phyloP scores from a whole-genome alignment of 2,888 invertebrate genomes.

The Ichneumoninae sp. region DNA sequence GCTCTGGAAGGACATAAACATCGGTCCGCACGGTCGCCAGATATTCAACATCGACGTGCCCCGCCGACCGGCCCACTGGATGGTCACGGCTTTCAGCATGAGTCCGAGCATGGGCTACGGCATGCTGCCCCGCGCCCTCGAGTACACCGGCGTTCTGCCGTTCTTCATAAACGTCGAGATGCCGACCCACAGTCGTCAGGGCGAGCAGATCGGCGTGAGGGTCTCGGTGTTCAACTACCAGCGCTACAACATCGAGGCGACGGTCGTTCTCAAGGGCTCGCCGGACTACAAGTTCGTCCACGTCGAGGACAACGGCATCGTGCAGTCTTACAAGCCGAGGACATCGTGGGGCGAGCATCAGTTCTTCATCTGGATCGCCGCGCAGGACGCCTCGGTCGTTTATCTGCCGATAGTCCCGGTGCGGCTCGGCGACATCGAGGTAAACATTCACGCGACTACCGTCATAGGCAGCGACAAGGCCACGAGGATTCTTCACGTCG shows the following conservation, averaged over 20 bases:
- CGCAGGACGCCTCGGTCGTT: slow-evolving; percentile 92
- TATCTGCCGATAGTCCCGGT: slow-evolving; percentile 96
- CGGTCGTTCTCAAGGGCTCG: slow-evolving; percentile 94
- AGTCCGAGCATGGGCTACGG: slow-evolving; percentile 95
- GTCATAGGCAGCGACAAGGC: slow-evolving; percentile 90
- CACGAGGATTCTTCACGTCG: slow-evolving; percentile 88
- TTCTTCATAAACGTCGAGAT: slow-evolving; percentile 98
- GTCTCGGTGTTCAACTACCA: slow-evolving; percentile 98
- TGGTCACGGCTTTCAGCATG: slow-evolving; percentile 96
- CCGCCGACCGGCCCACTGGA: slow-evolving; percentile 94
- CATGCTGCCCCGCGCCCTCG: slow-evolving; percentile 92
- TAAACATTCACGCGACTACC: slow-evolving; percentile 91
- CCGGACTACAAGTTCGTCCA: slow-evolving; percentile 96
- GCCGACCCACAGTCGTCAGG: slow-evolving; percentile 92
- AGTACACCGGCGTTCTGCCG: slow-evolving; percentile 95
- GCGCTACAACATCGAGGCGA: slow-evolving; percentile 92
- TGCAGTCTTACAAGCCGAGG: slow-evolving; percentile 94
- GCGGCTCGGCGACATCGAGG: slow-evolving; percentile 90
- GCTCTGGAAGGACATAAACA: slow-evolving; percentile 97
- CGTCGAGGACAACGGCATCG: slow-evolving; percentile 94
- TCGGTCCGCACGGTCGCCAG: slow-evolving; percentile 95
- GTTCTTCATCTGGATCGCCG: slow-evolving; percentile 94
- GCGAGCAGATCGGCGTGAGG: slow-evolving; percentile 96
- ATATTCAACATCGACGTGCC: slow-evolving; percentile 95
- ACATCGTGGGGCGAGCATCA: slow-evolving; percentile 97